Base-by-base conservation (phyloP, 1,140 invertebrate species). In the Drosophila aff. region DNA sequence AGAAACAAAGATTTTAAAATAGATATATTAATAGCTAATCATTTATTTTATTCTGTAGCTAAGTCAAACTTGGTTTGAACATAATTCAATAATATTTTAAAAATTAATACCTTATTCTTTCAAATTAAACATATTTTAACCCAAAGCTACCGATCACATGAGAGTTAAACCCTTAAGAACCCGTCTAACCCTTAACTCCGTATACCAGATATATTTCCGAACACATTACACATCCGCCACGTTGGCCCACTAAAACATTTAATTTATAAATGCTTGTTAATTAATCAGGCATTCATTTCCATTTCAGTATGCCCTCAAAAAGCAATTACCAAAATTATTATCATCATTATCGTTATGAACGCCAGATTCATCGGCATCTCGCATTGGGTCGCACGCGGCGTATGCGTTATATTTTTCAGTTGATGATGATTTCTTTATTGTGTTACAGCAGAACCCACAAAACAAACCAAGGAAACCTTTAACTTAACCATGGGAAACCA, bases 291-390 rank as follows among this genome's bases (percentile, higher is more conserved):
- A 60, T 73, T 73, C 52, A 49, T 49, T 71, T 38, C 13, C 15
- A n/a, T n/a, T 6, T 6, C 16, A 36, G n/a, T 31, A n/a, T 77
- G 75, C 58, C 65, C 52, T 78, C 46, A 71, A 63, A 76, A 44
- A 38, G 33, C 47, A 43, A 62, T 69, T 77, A 76, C 64, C 71
- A 74, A 74, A 57, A 76, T 76, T 76, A 77, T 77, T 55, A 77
- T 67, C 57, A 69, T 77, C 47, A 77, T 77, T 76, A 59, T 76
- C 33, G 23, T 77, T 23, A 75, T 57, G 53, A 57, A 57, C 15
- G 36, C 53, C 1, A 18, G 50, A 50, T 43, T 60, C 21, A 52
- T 43, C 47, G 38, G 36, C 55, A 65, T 43, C 21, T 47, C 41
- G 15, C 16, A 26, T 41, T 47, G 58, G 49, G 62, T 46, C 36